These are phyloP conservation scores for Penaeus vannamei DNA, from an alignment of 1,140 invertebrate genomes.

Conservation along the genomic window DNA sequence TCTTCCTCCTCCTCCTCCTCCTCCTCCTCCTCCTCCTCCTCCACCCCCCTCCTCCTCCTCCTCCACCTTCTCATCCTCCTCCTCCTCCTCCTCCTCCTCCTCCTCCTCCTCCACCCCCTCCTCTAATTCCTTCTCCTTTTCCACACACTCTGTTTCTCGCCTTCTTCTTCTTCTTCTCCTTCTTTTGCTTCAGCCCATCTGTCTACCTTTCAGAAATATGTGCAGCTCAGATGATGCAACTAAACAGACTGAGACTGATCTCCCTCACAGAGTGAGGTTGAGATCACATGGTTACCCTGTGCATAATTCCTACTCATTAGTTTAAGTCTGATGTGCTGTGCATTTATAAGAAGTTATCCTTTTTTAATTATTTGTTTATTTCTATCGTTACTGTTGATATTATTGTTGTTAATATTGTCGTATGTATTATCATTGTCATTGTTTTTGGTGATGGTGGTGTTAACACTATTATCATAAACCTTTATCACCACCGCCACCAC, in stretches of 20 bases:
- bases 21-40: too few species aligned
- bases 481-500: too few species aligned
- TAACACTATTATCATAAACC: too few species aligned
- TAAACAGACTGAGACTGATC: slow-evolving; percentile 29
- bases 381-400: too few species aligned
- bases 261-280: slow-evolving; percentile 29
- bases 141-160: background rate
- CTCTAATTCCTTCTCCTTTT: background rate
- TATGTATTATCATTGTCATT: too few species aligned
- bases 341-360: background rate
- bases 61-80: too few species aligned
- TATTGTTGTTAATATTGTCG: too few species aligned
- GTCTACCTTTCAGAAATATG: background rate
- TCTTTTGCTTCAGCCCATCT: background rate
- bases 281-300: slow-evolving; percentile 22
- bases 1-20: too few species aligned
- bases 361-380: background rate
- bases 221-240: slow-evolving; percentile 40
- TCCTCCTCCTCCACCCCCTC: background rate
- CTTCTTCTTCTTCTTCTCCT: background rate
- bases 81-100: slow-evolving; percentile 20
- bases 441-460: too few species aligned
- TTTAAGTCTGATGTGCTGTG: slow-evolving; percentile 54
- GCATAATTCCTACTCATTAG: slow-evolving; percentile 36
- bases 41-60: too few species aligned